Evolutionary conservation across 2,797 vertebrate species (phyloP).

Genomic region (Chloroceryle inda): DNA sequence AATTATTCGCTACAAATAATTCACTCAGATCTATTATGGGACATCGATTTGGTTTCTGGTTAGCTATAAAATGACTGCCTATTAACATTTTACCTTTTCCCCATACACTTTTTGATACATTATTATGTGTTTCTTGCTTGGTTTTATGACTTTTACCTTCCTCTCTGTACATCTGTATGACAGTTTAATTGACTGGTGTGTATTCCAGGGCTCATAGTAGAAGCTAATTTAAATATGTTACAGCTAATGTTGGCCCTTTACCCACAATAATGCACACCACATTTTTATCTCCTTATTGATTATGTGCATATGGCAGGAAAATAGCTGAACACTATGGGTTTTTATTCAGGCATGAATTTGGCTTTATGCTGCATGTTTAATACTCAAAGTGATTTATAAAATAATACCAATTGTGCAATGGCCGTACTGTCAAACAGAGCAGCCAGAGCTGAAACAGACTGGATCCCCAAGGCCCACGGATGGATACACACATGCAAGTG

Average conservation of each 20-base stretch:
- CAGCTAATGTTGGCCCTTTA: constrained; percentile 68
- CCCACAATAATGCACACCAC: constrained; percentile 52
- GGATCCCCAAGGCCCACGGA: neutral
- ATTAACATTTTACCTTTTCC: constrained; percentile 76
- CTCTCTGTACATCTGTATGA: constrained; percentile 64
- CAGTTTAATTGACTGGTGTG: constrained; percentile 76
- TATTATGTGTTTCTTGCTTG: constrained; percentile 74
- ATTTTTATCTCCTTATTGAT: constrained; percentile 64
- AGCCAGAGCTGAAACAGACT: neutral
- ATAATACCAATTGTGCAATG: neutral
- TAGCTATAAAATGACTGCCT: constrained; percentile 73
- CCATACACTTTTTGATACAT: constrained; percentile 74
- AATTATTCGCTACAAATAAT: constrained; percentile 70
- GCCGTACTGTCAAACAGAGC: neutral
- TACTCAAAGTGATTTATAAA: constrained; percentile 43
- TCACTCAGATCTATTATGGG: constrained; percentile 63
- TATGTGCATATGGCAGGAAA: constrained; percentile 64
- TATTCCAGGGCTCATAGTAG: constrained; percentile 47
- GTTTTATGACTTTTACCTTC: constrained; percentile 74
- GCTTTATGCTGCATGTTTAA: constrained; percentile 22
- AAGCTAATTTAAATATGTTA: constrained; percentile 77
- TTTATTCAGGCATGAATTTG: constrained; percentile 46
- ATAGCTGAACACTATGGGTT: constrained; percentile 18
- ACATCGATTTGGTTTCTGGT: constrained; percentile 74
- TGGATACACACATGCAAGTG: neutral